Percentiles rank a stretch among this genome's conserved stretches.
phyloP scores from a whole-genome alignment of 64 coral and sea anemone genomes.

The Astreopora myriophthalma region DNA sequence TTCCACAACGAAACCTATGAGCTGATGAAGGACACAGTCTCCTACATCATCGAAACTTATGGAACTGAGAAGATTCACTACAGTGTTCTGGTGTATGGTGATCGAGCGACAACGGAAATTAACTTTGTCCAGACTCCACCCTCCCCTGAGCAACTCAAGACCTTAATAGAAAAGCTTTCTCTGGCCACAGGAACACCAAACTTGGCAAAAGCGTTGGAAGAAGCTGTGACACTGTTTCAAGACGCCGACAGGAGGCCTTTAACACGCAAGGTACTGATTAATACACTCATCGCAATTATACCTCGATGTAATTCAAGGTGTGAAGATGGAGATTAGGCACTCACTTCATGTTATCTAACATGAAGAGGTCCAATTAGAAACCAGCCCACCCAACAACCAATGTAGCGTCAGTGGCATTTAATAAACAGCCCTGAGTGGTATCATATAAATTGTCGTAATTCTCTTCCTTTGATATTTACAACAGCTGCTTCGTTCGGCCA shows the following conservation, averaged over 20 bases:
- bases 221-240: slow-evolving; percentile 55
- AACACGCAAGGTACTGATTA: neutral
- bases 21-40: slow-evolving; percentile 74
- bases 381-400: too few species aligned
- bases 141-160: slow-evolving; percentile 38
- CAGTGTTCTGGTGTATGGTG: slow-evolving; percentile 76
- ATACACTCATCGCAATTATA: neutral
- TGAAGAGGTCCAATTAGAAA: too few species aligned
- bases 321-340: too few species aligned
- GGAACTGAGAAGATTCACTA: slow-evolving; percentile 75
- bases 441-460: too few species aligned
- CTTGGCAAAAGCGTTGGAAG: slow-evolving; percentile 13
- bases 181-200: slow-evolving; percentile 36
- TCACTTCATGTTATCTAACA: too few species aligned
- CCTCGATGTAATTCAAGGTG: too few species aligned
- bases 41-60: slow-evolving; percentile 72
- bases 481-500: too few species aligned
- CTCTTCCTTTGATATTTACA: too few species aligned
- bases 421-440: too few species aligned
- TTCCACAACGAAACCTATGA: slow-evolving; percentile 50
- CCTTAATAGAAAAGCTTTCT: slow-evolving; percentile 30
- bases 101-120: slow-evolving; percentile 58
- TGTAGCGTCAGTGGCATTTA: too few species aligned
- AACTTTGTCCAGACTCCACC: slow-evolving; percentile 50
- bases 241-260: slow-evolving; percentile 5